Conservation (phyloP, 2,888 invertebrate genomes). For the Eupithecia exiguata region DNA sequence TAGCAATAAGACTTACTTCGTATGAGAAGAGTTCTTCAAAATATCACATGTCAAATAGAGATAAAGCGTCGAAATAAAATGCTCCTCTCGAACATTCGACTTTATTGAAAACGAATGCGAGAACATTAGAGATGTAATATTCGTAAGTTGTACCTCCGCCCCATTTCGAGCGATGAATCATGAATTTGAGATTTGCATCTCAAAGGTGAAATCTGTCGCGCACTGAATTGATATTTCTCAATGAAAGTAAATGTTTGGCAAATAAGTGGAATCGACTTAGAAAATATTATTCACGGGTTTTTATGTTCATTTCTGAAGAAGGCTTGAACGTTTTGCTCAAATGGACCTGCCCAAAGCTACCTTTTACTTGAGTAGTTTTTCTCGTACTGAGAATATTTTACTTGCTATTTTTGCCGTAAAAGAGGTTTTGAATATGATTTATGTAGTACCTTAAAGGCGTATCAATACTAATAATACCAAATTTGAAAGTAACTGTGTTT, state of each 20-base stretch:
- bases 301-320: constrained; percentile 11
- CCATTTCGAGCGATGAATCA: constrained; percentile 46
- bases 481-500: too few species aligned
- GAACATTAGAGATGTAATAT: constrained; percentile 38
- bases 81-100: constrained; percentile 19
- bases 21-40: not conserved
- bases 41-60: constrained; percentile 6
- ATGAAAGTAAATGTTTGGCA: constrained; percentile 42
- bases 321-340: constrained; percentile 15
- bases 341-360: constrained; percentile 12
- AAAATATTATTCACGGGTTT: constrained; percentile 31
- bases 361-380: constrained; percentile 15
- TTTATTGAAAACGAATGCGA: constrained; percentile 35
- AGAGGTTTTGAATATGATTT: not conserved
- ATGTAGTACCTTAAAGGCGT: too few species aligned
- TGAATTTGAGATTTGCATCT: constrained; percentile 43
- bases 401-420: constrained; percentile 1
- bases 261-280: constrained; percentile 39
- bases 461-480: too few species aligned
- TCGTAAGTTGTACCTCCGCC: constrained; percentile 37
- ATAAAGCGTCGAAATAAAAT: constrained; percentile 10
- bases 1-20: not conserved
- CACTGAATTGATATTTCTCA: constrained; percentile 44
- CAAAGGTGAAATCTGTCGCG: constrained; percentile 47
- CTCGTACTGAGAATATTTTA: constrained; percentile 11